phyloP scores from a whole-genome alignment of 1,140 invertebrate genomes.

The Drosophila auraria region DNA sequence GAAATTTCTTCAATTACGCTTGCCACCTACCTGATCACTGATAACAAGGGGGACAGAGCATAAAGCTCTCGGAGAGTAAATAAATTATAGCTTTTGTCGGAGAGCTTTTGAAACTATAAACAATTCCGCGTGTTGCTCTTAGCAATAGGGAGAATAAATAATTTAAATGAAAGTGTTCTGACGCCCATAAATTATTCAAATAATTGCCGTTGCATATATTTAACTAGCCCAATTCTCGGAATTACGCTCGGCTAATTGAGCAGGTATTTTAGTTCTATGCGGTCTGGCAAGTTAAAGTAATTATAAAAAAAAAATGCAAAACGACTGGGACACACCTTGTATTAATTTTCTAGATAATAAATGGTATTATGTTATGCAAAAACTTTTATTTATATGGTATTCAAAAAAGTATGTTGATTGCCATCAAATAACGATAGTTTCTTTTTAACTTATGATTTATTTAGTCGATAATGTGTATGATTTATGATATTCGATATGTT shows the following conservation, averaged over 20 bases:
- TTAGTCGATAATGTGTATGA: too few relatives aligned
- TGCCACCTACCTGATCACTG: constrained; percentile 45
- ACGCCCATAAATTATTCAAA: constrained; percentile 37
- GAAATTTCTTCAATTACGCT: constrained; percentile 18
- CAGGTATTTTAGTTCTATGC: background rate
- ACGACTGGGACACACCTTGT: background rate
- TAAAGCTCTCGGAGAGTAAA: background rate
- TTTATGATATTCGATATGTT: too few relatives aligned
- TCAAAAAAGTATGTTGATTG: too few relatives aligned
- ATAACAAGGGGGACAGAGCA: constrained; percentile 34
- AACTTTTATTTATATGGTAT: too few relatives aligned
- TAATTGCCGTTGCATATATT: constrained; percentile 27
- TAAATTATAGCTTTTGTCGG: constrained; percentile 12
- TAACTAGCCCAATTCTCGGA: background rate
- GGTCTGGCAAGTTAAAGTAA: background rate
- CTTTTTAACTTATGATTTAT: too few relatives aligned
- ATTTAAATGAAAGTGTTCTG: constrained; percentile 10
- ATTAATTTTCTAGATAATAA: background rate
- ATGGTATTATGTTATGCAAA: background rate
- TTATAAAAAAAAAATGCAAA: too few relatives aligned
- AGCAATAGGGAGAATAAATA: constrained; percentile 20
- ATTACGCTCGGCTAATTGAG: background rate
- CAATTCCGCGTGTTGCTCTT: constrained; percentile 4
- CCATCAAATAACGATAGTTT: too few relatives aligned
- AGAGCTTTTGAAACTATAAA: constrained; percentile 22